Conservation (phyloP, 2,113 vertebrate genomes). For the Perccottus glenii region DNA sequence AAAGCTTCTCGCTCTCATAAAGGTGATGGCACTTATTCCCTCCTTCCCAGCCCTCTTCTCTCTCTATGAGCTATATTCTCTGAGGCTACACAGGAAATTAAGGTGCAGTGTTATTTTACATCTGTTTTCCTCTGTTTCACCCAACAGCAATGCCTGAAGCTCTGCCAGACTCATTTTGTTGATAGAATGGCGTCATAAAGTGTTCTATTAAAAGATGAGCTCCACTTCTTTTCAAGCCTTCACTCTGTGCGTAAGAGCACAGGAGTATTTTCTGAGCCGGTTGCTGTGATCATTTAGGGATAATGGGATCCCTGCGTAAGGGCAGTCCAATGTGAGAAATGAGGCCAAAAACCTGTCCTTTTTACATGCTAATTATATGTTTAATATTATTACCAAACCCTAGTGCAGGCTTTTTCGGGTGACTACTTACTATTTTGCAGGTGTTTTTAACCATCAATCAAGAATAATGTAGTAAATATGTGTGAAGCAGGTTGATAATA, state of each 20-base stretch:
- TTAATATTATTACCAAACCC: not conserved
- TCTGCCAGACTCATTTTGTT: conserved; percentile 14
- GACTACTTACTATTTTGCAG: not conserved
- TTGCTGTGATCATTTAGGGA: not conserved
- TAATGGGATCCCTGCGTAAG: not conserved
- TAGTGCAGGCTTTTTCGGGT: not conserved
- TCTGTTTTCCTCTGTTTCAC: conserved; percentile 3
- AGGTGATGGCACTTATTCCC: not conserved
- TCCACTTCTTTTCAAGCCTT: conserved; percentile 6
- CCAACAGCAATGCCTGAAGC: conserved; percentile 22
- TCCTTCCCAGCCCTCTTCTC: not conserved
- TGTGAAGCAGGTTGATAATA: not conserved
- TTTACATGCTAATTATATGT: conserved; percentile 1
- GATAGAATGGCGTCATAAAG: conserved; percentile 10
- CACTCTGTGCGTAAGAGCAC: not conserved
- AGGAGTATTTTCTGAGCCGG: not conserved
- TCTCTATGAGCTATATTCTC: not conserved
- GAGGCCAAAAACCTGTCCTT: conserved; percentile 11
- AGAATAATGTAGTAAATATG: not conserved
- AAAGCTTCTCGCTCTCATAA: conserved; percentile 5
- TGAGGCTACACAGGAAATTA: conserved; percentile 9
- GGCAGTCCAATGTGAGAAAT: not conserved
- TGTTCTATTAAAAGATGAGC: conserved; percentile 1
- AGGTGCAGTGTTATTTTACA: not conserved
- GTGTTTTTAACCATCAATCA: no score